A percentile compares a stretch with the other conserved stretches of the same genome.
These are phyloP conservation scores for Darevskia mixta DNA, from an alignment of 2,797 vertebrate genomes.

Conservation along the genomic window DNA sequence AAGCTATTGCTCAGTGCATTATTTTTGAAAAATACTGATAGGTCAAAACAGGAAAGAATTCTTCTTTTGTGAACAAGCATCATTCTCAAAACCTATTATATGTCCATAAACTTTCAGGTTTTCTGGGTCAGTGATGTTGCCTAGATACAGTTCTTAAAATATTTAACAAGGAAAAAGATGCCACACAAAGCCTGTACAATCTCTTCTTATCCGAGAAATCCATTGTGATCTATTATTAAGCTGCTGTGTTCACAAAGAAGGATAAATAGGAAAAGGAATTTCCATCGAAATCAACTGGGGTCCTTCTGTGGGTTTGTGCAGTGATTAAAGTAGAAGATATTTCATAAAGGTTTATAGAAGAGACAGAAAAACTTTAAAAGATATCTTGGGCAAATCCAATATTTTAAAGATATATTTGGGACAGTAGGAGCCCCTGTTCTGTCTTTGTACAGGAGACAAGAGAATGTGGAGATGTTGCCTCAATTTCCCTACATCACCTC, in stretches of 20 bases:
- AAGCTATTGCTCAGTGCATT: not conserved
- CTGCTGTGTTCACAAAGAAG: slow-evolving; percentile 1
- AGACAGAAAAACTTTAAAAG: slow-evolving; percentile 9
- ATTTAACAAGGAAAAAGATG: slow-evolving; percentile 33
- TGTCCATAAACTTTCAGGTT: slow-evolving; percentile 2
- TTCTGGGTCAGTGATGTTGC: slow-evolving; percentile 24
- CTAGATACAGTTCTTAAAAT: slow-evolving; percentile 45
- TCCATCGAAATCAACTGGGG: not conserved
- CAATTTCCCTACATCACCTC: not conserved
- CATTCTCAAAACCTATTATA: not conserved
- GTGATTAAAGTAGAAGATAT: not conserved
- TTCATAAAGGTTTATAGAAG: not conserved
- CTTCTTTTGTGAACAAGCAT: slow-evolving; percentile 15
- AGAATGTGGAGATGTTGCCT: not conserved
- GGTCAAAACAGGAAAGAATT: slow-evolving; percentile 1
- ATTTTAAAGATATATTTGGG: not conserved
- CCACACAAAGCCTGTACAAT: slow-evolving; percentile 4
- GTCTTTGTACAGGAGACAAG: not conserved
- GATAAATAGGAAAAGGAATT: slow-evolving; percentile 19
- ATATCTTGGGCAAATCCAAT: not conserved
- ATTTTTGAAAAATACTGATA: not conserved
- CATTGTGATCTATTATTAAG: slow-evolving; percentile 37
- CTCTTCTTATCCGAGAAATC: slow-evolving; percentile 21
- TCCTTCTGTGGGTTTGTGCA: not conserved
- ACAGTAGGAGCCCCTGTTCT: not conserved